Conservation (phyloP, 2,888 invertebrate genomes). For the Gymnoscelis rufifasciata region DNA sequence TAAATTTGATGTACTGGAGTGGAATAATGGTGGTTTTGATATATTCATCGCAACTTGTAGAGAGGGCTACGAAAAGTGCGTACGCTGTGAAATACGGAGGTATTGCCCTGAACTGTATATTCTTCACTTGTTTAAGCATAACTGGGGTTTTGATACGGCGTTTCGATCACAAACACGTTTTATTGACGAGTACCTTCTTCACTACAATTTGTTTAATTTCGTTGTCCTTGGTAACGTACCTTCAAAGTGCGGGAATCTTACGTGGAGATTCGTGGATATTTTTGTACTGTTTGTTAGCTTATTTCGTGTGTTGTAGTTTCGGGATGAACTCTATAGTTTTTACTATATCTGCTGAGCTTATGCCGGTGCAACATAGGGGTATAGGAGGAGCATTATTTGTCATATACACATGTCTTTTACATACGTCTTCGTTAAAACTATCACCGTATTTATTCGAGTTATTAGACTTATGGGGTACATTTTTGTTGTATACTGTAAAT, state of each 20-base stretch:
- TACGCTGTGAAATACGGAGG: constrained; percentile 16
- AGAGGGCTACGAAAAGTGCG: constrained; percentile 13
- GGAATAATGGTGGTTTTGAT: constrained; percentile 16
- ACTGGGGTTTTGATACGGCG: constrained; percentile 14
- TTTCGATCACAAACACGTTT: constrained; percentile 20
- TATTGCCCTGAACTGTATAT: constrained; percentile 14
- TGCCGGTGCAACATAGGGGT: constrained; percentile 30
- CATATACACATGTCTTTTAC: constrained; percentile 19
- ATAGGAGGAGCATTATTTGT: constrained; percentile 26
- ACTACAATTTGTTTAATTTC: constrained; percentile 11
- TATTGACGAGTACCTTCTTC: constrained; percentile 13
- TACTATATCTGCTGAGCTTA: constrained; percentile 22
- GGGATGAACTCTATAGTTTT: constrained; percentile 17
- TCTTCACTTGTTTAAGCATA: constrained; percentile 10
- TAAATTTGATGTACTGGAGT: constrained; percentile 24
- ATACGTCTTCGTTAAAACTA: constrained; percentile 23
- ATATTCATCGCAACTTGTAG: constrained; percentile 18
- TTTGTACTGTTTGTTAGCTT: constrained; percentile 21
- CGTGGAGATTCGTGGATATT: constrained; percentile 17
- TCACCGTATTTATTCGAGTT: constrained; percentile 26
- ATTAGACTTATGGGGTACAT: constrained; percentile 24
- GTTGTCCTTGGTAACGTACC: constrained; percentile 10
- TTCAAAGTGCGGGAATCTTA: constrained; percentile 16
- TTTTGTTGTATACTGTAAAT: constrained; percentile 22
- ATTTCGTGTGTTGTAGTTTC: constrained; percentile 16